Evolutionary conservation across 2,888 invertebrate species (phyloP), one percentile per base, ranked within the genome.

Genomic region (Eupeodes latifasciatus): DNA sequence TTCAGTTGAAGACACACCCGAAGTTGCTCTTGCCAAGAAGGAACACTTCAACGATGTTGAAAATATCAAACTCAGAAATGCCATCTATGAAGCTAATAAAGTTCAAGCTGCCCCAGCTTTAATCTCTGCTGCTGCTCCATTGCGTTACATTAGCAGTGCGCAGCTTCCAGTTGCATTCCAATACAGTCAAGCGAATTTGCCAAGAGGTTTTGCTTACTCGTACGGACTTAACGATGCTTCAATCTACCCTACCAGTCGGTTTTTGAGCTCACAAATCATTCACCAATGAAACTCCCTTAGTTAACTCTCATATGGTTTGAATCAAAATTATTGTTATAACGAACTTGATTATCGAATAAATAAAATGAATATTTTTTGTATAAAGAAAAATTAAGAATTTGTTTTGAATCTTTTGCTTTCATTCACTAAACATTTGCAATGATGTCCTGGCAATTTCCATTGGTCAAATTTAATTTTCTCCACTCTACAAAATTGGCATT

Each of bases 1-100:
- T 19, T 91, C 90, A 9, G 93, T 93, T 5, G 91, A 92, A 90
- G 94, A 94, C 88, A 94, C 94, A 1, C 93, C 93, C n/a, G 94
- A 94, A 90, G 93, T 94, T 14, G 91, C 92, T 0, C 90, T 91
- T 6, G 93, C 93, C 36, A 93, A 92, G 84, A 89, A 90, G 5
- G 91, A 92, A 44, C 93, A 93, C 89, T 92, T 93, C 81, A 91
- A 91, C 16, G 91, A 90, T 5, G 89, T 91, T 47, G 90, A 91
- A 61, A 90, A 90, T 49, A 91, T 91, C 57, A 80, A 89, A 16
- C 78, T 90, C n/a, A 91, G 91, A 81, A 91, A 92, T 40, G 61
- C 89, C 19, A 62, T 75, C 72, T 47, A 44, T 47, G 59, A 72
- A 75, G 47, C 74, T 49, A 75, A 75, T 16, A 49, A 75, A 62